These are phyloP conservation scores for Rhinichthys klamathensis DNA, from an alignment of 2,113 vertebrate genomes.

Conservation along the genomic window DNA sequence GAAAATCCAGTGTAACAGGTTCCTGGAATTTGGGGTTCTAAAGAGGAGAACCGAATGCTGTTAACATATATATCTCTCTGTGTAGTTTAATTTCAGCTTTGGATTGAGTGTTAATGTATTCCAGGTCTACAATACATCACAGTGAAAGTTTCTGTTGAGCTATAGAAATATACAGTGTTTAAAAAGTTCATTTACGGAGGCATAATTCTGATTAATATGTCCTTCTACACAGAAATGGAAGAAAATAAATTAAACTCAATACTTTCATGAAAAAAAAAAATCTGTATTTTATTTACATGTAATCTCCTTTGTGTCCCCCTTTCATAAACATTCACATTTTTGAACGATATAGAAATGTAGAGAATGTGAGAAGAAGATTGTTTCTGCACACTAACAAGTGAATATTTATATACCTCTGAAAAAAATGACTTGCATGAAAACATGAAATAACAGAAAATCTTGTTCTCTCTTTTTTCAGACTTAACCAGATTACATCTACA, in stretches of 20 bases:
- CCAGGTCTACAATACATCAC: slow-evolving; percentile 23
- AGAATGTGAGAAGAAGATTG: background rate
- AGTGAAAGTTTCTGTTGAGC: slow-evolving; percentile 13
- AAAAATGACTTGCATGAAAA: too few species aligned
- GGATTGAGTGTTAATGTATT: background rate
- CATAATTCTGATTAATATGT: slow-evolving; percentile 15
- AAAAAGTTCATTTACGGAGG: slow-evolving; percentile 15
- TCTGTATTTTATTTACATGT: slow-evolving; percentile 9
- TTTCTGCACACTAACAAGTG: background rate
- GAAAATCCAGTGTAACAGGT: slow-evolving; percentile 94
- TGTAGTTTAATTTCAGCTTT: slow-evolving; percentile 12
- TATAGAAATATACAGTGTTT: slow-evolving; percentile 11
- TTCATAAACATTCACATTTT: slow-evolving; percentile 17
- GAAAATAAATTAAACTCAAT: slow-evolving; percentile 9
- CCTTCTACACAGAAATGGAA: slow-evolving; percentile 18
- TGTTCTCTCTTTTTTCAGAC: too few species aligned
- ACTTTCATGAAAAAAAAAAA: background rate
- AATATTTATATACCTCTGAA: background rate
- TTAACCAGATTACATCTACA: background rate
- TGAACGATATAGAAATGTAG: slow-evolving; percentile 3
- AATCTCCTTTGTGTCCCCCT: slow-evolving; percentile 14
- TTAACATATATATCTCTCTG: background rate
- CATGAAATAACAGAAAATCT: background rate
- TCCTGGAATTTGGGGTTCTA: slow-evolving; percentile 99
- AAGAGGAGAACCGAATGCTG: slow-evolving; percentile 47